Percentiles rank a stretch among this genome's conserved stretches.
Evolutionary conservation across 1,140 invertebrate genomes (phyloP).

Genomic region (Lutraria rhynchaena): DNA sequence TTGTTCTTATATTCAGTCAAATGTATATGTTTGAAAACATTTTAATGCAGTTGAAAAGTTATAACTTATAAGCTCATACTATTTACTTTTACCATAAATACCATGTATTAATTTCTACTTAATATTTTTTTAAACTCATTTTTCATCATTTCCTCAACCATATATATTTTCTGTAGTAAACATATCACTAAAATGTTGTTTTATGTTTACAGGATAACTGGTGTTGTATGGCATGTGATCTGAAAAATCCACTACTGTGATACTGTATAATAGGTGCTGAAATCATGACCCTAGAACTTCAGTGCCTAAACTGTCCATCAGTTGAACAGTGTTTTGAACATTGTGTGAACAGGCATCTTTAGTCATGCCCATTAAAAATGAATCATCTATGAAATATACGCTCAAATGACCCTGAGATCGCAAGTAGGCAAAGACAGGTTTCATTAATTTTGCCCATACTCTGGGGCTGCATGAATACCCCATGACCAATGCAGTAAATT

Average conservation of each 20-base stretch:
- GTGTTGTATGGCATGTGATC: constrained; percentile 65
- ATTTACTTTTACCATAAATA: not conserved
- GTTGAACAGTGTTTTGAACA: constrained; percentile 24
- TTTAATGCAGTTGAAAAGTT: too few relatives aligned
- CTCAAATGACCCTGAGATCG: constrained; percentile 4
- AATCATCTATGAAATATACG: constrained; percentile 39
- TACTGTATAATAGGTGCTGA: constrained; percentile 69
- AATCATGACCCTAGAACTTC: constrained; percentile 55
- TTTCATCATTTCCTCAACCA: not conserved
- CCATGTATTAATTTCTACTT: not conserved
- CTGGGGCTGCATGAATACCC: constrained; percentile 19
- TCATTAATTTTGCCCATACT: constrained; percentile 28
- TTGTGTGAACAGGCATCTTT: not conserved
- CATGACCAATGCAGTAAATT: constrained; percentile 33
- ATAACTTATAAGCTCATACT: too few relatives aligned
- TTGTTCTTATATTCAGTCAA: not conserved
- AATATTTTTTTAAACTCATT: not conserved
- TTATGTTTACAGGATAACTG: constrained; percentile 68
- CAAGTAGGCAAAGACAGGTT: constrained; percentile 9
- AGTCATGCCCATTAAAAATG: constrained; percentile 6
- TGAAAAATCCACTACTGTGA: constrained; percentile 63
- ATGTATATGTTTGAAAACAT: too few relatives aligned
- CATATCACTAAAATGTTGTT: too few relatives aligned
- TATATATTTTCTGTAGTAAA: too few relatives aligned
- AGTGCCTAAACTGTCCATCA: constrained; percentile 25